Percentiles rank a stretch among this genome's conserved stretches.
Evolutionary conservation across 1,140 invertebrate genomes (phyloP).

Genomic region (Euwallacea similis): DNA sequence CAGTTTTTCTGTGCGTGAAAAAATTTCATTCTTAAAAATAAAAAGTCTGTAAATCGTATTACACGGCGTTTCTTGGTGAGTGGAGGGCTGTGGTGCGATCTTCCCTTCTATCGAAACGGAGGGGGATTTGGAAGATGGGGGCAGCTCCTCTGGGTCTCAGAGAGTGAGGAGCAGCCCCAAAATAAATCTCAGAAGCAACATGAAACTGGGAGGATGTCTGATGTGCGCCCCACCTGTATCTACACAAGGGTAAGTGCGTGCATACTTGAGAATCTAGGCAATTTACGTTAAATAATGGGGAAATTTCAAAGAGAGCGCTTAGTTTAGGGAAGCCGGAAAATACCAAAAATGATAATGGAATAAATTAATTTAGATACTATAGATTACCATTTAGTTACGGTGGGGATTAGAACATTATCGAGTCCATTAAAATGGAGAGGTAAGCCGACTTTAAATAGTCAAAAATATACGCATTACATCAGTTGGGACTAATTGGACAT

Average conservation of each 20-base stretch:
- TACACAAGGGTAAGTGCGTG: conserved; percentile 8
- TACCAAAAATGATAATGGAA: not conserved
- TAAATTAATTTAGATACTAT: not conserved
- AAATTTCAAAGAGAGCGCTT: not conserved
- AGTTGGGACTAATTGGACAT: not conserved
- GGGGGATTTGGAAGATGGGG: not conserved
- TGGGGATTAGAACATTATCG: not conserved
- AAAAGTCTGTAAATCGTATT: too few relatives aligned
- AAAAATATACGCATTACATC: not conserved
- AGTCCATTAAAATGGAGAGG: not conserved
- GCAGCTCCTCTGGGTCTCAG: conserved; percentile 9
- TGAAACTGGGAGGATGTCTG: not conserved
- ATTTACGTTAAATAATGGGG: not conserved
- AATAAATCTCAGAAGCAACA: not conserved
- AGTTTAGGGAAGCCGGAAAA: too few relatives aligned
- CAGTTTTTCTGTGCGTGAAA: not conserved
- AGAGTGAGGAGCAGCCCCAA: not conserved
- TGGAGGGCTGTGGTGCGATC: too few relatives aligned
- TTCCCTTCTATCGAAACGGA: not conserved
- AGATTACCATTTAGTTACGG: not conserved
- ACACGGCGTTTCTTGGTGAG: too few relatives aligned
- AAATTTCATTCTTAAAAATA: too few relatives aligned
- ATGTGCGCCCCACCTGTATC: conserved; percentile 20
- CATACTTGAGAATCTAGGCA: not conserved
- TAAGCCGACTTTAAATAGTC: not conserved